Base-by-base conservation (phyloP, 37 sponge, comb jelly and placozoan species). In the Ephydatia muelleri region DNA sequence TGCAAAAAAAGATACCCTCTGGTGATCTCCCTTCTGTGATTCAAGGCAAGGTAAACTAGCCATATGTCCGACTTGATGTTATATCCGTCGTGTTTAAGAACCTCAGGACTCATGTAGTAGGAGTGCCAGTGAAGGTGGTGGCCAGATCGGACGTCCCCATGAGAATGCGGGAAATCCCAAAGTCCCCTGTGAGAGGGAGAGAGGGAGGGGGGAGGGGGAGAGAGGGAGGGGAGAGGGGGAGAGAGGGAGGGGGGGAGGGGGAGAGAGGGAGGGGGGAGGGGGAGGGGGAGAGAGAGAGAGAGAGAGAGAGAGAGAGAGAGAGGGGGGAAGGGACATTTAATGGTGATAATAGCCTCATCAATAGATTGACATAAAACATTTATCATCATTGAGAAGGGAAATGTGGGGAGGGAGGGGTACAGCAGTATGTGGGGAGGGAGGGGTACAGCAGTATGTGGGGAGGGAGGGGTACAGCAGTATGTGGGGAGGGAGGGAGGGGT, bases 101-200 rank as follows among this genome's bases (percentile, higher is more conserved):
- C 99, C 85, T 98, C 99, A 28, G 99, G 99, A 47, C 95, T 94
- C 99, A 98, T 98, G 94, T 98, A 98, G 81, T 98, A 93, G 99
- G 99, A 14, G 99, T 98, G 13, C 99, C 99, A 5, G 97, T 92
- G 76, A 98, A 97, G 19, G 99, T 98, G 72, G 91, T 94, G 30
- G 99, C 99, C n/a, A 89, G 78, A 40, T 98, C 99, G 13, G 93
- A 81, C 16, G 95, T 95, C 2, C 95, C 89, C 91, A 90, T 88
- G 57, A 98, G 82, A 26, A 98, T 93, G 21, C 97, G 87, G 27
- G 97, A 95, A 33, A 98, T 96, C 1, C 99, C 99, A 88, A 98
- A 98, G 86, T 98, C 99, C 64, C 99, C 96, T 94, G 79, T 5
- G 43, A n/a, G n/a, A 12, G 32, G 77, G 48, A 25, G 2, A 49